Evolutionary conservation across 1,140 invertebrate genomes (phyloP).

Genomic region (Papilio aristodemus): DNA sequence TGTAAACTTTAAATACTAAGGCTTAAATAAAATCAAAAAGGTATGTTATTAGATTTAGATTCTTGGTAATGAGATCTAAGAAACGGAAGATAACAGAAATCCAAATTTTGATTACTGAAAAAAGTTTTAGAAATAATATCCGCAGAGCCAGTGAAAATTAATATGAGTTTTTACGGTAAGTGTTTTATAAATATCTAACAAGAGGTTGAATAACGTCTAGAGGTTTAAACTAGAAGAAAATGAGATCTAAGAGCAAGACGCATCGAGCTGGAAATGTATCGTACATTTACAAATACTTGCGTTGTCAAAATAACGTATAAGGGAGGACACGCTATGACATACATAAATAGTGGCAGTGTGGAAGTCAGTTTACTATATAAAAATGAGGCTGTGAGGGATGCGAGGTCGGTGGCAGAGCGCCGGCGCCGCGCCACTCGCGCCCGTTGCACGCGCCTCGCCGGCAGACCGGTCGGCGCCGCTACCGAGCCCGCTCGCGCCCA

Average conservation of each 20-base stretch:
- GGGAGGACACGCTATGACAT: conserved; percentile 72
- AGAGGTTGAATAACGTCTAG: neutral
- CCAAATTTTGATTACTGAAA: neutral
- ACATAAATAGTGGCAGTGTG: conserved; percentile 75
- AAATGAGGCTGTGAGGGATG: conserved; percentile 71
- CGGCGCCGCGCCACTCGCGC: conserved; percentile 63
- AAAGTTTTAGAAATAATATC: neutral
- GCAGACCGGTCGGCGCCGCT: conserved; percentile 73
- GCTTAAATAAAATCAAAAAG: too few relatives aligned
- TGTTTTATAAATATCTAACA: neutral
- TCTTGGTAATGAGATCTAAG: too few relatives aligned
- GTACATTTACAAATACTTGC: conserved; percentile 65
- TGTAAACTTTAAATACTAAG: too few relatives aligned
- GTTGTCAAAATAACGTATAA: conserved; percentile 73
- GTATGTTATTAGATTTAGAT: too few relatives aligned
- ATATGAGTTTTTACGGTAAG: too few relatives aligned
- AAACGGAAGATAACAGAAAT: neutral
- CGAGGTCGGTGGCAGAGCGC: conserved; percentile 61
- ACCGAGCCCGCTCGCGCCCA: conserved; percentile 49
- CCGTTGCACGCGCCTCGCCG: conserved; percentile 57
- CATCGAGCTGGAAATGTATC: conserved; percentile 57
- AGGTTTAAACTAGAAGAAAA: neutral
- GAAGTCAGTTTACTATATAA: conserved; percentile 79
- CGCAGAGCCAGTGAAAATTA: neutral
- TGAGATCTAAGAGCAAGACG: neutral